Evolutionary conservation across 2,888 invertebrate genomes (phyloP).

Genomic region (Drosophila niveifrons): DNA sequence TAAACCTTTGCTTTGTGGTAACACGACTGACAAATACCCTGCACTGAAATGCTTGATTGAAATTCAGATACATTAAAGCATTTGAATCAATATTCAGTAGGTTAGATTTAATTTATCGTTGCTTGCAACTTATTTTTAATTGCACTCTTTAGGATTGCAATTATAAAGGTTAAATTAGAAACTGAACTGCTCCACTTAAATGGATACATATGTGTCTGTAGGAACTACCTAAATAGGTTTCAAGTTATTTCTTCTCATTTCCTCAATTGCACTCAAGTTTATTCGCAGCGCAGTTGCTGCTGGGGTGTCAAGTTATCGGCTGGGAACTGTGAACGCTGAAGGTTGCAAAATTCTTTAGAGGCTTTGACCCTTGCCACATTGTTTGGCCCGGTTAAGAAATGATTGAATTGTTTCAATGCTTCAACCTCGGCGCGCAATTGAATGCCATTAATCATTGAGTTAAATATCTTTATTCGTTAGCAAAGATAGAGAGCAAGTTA

Average conservation of each 20-base stretch:
- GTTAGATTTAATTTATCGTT: no score
- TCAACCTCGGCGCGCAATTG: neutral
- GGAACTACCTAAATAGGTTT: no score
- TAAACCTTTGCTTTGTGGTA: no score
- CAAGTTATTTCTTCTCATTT: no score
- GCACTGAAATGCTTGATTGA: neutral
- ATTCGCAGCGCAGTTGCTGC: neutral
- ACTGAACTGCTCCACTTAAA: no score
- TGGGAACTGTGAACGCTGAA: constrained; percentile 10
- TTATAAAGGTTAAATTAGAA: no score
- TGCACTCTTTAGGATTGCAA: no score
- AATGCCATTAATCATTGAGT: neutral
- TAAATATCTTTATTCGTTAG: constrained; percentile 12
- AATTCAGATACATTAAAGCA: no score
- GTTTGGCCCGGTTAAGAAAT: constrained; percentile 5
- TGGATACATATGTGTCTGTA: no score
- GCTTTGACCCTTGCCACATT: constrained; percentile 11
- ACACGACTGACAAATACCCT: constrained; percentile 1
- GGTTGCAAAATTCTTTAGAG: constrained; percentile 6
- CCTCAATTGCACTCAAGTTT: neutral
- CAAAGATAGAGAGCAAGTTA: neutral
- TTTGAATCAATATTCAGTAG: no score
- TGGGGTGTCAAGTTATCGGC: neutral
- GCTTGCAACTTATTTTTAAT: no score
- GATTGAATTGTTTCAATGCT: neutral